Percentiles rank a stretch among this genome's conserved stretches.
Conservation (phyloP, 2,113 vertebrate species). For the Furnarius figulus region DNA sequence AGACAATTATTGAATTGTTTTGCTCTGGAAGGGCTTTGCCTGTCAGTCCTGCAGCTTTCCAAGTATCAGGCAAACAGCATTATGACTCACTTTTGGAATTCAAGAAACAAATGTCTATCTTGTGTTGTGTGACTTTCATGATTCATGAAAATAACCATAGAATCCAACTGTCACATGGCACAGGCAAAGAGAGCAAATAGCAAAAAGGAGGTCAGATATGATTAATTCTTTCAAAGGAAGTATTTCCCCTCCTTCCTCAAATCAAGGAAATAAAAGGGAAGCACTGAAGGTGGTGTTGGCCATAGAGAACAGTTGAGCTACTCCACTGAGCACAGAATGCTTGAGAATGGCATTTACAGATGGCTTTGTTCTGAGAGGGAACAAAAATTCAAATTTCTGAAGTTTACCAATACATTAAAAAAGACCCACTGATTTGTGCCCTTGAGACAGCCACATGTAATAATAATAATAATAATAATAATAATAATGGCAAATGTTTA, state of each 20-base stretch:
- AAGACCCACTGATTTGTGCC: not conserved
- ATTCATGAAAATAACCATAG: not conserved
- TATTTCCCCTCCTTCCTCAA: not conserved
- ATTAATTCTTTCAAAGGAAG: not conserved
- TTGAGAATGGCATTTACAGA: not conserved
- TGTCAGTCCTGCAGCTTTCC: not conserved
- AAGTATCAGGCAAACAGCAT: not conserved
- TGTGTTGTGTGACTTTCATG: constrained; percentile 4
- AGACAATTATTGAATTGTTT: constrained; percentile 16
- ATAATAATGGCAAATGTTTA: not conserved
- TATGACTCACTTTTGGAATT: constrained; percentile 43
- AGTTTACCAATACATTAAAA: not conserved
- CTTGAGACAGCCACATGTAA: not conserved
- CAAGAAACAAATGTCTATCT: not conserved
- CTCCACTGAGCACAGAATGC: not conserved
- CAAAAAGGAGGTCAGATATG: not conserved
- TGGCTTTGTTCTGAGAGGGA: not conserved
- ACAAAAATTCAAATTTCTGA: not conserved
- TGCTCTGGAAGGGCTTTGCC: constrained; percentile 5
- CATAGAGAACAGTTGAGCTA: not conserved
- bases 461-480: not conserved
- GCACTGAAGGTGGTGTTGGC: not conserved
- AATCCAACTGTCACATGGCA: not conserved
- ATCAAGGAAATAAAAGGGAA: not conserved
- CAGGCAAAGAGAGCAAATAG: not conserved